Evolutionary conservation across 2,888 invertebrate species (phyloP).

Genomic region (Mayetiola destructor): DNA sequence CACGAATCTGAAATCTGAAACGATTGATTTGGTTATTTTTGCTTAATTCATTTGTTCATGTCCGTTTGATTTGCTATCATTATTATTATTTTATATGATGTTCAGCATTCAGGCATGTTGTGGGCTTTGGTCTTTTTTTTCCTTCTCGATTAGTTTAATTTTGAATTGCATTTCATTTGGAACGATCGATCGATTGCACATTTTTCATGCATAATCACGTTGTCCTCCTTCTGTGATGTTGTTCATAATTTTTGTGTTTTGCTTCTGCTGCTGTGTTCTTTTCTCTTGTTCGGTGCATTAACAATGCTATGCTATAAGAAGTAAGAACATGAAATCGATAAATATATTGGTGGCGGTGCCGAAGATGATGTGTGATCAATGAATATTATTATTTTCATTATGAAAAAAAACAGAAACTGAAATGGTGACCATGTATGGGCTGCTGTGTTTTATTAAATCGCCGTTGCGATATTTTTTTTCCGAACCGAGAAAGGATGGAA

Average conservation of each 20-base stretch:
- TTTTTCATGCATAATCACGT: not conserved
- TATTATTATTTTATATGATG: not conserved
- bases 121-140: not conserved
- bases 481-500: too few relatives aligned
- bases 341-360: not conserved
- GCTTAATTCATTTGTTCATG: not conserved
- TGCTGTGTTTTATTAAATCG: too few relatives aligned
- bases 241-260: not conserved
- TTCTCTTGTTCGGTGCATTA: too few relatives aligned
- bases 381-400: constrained; percentile 9
- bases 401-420: constrained; percentile 3
- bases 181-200: not conserved
- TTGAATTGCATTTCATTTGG: not conserved
- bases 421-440: not conserved
- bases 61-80: not conserved
- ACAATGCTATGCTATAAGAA: too few relatives aligned
- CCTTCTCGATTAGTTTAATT: not conserved
- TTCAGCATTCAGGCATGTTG: not conserved
- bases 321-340: not conserved
- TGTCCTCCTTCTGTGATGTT: not conserved
- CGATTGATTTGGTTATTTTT: too few relatives aligned
- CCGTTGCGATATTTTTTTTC: too few relatives aligned
- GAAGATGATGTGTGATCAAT: constrained; percentile 4
- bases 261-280: too few relatives aligned
- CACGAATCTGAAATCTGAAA: too few relatives aligned